Conservation (phyloP, 2,113 vertebrate genomes). For the Alexandromys fortis region DNA sequence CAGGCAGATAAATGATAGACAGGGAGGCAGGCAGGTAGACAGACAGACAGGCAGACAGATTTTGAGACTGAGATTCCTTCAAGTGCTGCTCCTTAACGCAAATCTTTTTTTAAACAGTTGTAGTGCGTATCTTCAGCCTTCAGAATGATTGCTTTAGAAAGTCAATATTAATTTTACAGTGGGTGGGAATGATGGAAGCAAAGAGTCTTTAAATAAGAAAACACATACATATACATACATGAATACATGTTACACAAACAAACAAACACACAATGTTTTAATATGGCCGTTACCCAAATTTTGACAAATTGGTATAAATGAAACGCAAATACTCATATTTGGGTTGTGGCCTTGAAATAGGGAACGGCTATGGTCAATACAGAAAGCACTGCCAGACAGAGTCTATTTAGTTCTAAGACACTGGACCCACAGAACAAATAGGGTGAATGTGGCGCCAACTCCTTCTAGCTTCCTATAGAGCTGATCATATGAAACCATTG, state of each 20-base stretch:
- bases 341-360: background rate
- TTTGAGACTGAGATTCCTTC: background rate
- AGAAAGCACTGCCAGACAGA: background rate
- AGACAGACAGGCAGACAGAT: too few species aligned
- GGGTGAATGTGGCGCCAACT: background rate
- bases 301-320: background rate
- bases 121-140: background rate
- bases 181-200: slow-evolving; percentile 29
- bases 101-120: slow-evolving; percentile 1
- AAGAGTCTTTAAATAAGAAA: background rate
- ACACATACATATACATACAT: background rate
- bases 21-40: background rate
- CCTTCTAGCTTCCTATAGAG: background rate
- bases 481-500: background rate
- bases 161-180: slow-evolving; percentile 9
- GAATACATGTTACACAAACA: background rate
- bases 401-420: background rate
- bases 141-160: slow-evolving; percentile 38
- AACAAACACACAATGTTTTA: background rate
- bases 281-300: background rate
- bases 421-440: background rate
- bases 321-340: background rate
- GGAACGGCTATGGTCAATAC: background rate
- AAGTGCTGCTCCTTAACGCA: background rate
- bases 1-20: background rate